Percentiles rank a stretch among this genome's conserved stretches.
phyloP scores from a whole-genome alignment of 1,140 invertebrate species.

The Heliconius hewitsoni region DNA sequence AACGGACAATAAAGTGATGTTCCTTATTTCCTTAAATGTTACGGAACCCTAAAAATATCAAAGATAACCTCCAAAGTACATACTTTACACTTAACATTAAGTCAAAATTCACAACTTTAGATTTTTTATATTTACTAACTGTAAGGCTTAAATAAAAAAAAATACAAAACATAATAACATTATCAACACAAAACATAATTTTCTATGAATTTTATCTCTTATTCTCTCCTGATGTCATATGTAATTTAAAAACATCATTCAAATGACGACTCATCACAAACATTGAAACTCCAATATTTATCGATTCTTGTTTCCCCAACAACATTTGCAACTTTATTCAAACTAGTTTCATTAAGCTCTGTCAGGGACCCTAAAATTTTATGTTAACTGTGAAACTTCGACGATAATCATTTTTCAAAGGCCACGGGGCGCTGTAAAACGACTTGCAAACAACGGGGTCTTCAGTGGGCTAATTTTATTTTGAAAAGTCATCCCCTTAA shows the following conservation, averaged over 20 bases:
- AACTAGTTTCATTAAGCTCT: slow-evolving; percentile 43
- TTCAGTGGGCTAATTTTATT: slow-evolving; percentile 51
- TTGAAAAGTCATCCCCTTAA: slow-evolving; percentile 54
- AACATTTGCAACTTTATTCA: slow-evolving; percentile 25
- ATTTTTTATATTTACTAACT: too few relatives aligned
- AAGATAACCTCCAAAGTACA: too few relatives aligned
- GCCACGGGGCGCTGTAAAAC: slow-evolving; percentile 47
- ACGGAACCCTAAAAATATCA: too few relatives aligned
- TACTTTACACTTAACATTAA: too few relatives aligned
- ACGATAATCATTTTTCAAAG: slow-evolving; percentile 62
- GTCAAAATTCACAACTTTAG: too few relatives aligned
- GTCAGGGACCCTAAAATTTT: slow-evolving; percentile 44
- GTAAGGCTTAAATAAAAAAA: too few relatives aligned
- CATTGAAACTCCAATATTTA: neutral
- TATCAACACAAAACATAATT: too few relatives aligned
- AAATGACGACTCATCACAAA: neutral
- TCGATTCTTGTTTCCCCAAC: slow-evolving; percentile 11
- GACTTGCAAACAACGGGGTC: slow-evolving; percentile 50
- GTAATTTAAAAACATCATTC: neutral
- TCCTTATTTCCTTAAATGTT: too few relatives aligned
- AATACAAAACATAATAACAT: too few relatives aligned
- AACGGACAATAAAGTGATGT: too few relatives aligned
- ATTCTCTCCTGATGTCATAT: too few relatives aligned
- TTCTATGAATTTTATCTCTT: too few relatives aligned
- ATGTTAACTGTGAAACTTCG: slow-evolving; percentile 47